These are phyloP conservation scores for Saimiri boliviensis DNA, from an alignment of 2,113 vertebrate species.

Conservation along the genomic window DNA sequence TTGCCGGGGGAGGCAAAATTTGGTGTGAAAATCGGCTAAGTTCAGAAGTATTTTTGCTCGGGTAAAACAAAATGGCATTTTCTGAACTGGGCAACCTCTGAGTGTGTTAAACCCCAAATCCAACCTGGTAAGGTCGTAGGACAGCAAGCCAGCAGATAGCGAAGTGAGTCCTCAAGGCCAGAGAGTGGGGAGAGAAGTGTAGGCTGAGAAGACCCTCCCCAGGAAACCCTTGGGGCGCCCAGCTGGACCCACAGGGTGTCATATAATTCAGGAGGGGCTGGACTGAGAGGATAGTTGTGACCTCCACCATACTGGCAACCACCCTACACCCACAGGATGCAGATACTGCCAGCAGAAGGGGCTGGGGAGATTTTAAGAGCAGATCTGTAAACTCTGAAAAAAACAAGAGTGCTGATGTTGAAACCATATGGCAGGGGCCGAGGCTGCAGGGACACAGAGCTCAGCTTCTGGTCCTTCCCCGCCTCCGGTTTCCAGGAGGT, in stretches of 20 bases:
- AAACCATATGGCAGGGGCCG: neutral
- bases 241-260: neutral
- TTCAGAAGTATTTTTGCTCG: neutral
- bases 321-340: neutral
- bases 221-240: neutral
- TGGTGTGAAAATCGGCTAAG: neutral
- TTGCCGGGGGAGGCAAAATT: neutral
- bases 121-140: neutral
- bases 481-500: neutral
- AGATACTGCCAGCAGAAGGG: neutral
- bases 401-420: neutral
- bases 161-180: neutral
- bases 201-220: too few relatives aligned
- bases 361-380: neutral
- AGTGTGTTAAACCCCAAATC: neutral
- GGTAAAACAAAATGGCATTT: neutral
- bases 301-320: neutral
- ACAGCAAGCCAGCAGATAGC: neutral
- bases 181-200: accelerated
- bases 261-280: accelerated
- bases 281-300: too few relatives aligned
- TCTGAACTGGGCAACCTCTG: neutral
- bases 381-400: neutral
- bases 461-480: neutral
- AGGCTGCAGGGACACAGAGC: neutral